Percentiles rank a stretch among this genome's conserved stretches.
Conservation (phyloP, 1,140 invertebrate genomes). For the Eumaeus atala region DNA sequence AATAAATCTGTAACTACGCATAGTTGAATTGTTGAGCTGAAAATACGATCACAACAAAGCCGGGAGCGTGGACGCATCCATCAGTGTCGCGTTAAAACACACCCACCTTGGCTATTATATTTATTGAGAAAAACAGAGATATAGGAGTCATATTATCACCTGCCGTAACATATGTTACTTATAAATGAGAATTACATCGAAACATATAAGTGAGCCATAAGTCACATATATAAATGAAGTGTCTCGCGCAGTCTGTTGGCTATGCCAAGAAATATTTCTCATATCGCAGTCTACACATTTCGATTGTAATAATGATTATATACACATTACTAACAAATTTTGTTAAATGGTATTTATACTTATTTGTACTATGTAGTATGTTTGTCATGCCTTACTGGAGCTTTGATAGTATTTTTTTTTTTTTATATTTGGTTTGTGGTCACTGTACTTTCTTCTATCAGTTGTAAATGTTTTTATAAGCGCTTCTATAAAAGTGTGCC, state of each 20-base stretch:
- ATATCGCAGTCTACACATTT: not conserved
- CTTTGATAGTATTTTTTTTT: no score
- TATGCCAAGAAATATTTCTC: constrained; percentile 2
- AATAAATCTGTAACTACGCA: constrained; percentile 11
- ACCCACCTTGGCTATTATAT: constrained; percentile 6
- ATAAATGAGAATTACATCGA: not conserved
- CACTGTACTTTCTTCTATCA: no score
- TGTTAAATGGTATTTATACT: no score
- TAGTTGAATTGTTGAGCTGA: constrained; percentile 10
- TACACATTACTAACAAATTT: no score
- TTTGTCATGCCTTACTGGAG: no score
- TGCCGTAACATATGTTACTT: not conserved
- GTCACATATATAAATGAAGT: not conserved
- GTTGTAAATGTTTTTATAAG: constrained; percentile 7
- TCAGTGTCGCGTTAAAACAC: not conserved
- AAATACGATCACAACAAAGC: constrained; percentile 11
- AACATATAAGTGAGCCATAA: not conserved
- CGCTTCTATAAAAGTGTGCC: constrained; percentile 21
- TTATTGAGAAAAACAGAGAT: constrained; percentile 7
- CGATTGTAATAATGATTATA: not conserved
- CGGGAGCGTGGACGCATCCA: not conserved
- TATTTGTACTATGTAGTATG: no score
- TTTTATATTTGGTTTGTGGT: no score
- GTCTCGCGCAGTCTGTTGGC: not conserved
- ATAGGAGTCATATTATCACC: not conserved